Evolutionary conservation across 2,888 invertebrate species (phyloP).

Genomic region (Lissocephala sabroskyi): DNA sequence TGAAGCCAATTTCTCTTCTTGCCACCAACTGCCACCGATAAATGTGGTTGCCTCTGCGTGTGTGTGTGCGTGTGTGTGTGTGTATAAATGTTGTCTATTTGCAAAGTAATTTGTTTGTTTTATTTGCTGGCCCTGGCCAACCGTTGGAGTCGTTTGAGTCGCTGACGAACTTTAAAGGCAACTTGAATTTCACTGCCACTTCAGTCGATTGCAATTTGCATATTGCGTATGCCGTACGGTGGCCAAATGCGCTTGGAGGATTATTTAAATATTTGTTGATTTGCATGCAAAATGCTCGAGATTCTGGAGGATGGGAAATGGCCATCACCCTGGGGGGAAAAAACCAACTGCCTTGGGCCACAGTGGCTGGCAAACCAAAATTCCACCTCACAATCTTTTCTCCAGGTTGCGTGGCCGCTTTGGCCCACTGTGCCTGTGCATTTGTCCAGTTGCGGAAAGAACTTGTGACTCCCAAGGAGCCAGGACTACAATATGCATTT

Average conservation of each 20-base stretch:
- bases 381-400: too few relatives aligned
- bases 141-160: too few relatives aligned
- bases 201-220: conserved; percentile 48
- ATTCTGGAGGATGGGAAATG: too few relatives aligned
- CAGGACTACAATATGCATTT: too few relatives aligned
- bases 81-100: conserved; percentile 51
- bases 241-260: conserved; percentile 24
- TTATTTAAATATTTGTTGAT: conserved; percentile 43
- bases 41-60: conserved; percentile 17
- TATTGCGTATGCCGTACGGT: conserved; percentile 23
- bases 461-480: conserved; percentile 6
- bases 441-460: neutral
- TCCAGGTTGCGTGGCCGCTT: too few relatives aligned
- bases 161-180: conserved; percentile 3
- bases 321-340: too few relatives aligned
- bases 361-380: too few relatives aligned
- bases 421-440: conserved; percentile 3
- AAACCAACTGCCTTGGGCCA: too few relatives aligned
- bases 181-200: conserved; percentile 12
- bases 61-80: conserved; percentile 35
- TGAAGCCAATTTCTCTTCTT: conserved; percentile 41
- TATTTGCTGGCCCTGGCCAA: neutral
- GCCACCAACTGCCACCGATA: conserved; percentile 6
- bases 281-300: conserved; percentile 19
- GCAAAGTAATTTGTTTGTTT: conserved; percentile 42